Percentiles rank a stretch among this genome's conserved stretches.
These are phyloP conservation scores for Anguilla marmorata DNA, from an alignment of 2,797 vertebrate genomes.

Conservation along the genomic window DNA sequence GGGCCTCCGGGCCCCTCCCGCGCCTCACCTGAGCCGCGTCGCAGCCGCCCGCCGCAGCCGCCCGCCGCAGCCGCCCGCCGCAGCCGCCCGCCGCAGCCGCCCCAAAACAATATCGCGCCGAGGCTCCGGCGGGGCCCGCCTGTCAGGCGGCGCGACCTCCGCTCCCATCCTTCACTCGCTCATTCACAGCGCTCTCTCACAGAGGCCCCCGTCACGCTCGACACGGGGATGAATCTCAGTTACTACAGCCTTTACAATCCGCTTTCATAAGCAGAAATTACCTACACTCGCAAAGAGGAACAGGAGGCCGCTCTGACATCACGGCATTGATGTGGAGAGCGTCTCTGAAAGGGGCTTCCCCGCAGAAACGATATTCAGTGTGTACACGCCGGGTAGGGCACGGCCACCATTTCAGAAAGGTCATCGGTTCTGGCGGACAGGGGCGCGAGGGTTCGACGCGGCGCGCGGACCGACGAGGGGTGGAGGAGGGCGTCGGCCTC, in stretches of 20 bases:
- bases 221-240: slow-evolving; percentile 38
- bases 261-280: slow-evolving; percentile 43
- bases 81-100: not conserved
- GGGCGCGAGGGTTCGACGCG: slow-evolving; percentile 44
- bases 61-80: not conserved
- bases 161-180: not conserved
- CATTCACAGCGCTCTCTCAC: not conserved
- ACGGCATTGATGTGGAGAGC: slow-evolving; percentile 35
- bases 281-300: slow-evolving; percentile 33
- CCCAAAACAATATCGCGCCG: not conserved
- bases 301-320: slow-evolving; percentile 38
- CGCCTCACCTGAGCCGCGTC: not conserved
- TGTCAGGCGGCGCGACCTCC: not conserved
- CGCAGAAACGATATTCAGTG: not conserved
- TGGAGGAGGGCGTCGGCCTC: slow-evolving; percentile 52
- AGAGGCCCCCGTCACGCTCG: not conserved
- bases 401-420: slow-evolving; percentile 30
- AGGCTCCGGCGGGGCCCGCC: not conserved
- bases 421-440: slow-evolving; percentile 57
- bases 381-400: not conserved
- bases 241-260: slow-evolving; percentile 45
- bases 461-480: slow-evolving; percentile 48
- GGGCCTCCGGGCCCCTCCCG: slow-evolving; percentile 25
- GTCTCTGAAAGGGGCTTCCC: slow-evolving; percentile 47
- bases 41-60: not conserved